A percentile compares a stretch with the other conserved stretches of the same genome.
These are phyloP conservation scores for Phortica okadai DNA, from an alignment of 2,888 invertebrate species.

Conservation along the genomic window DNA sequence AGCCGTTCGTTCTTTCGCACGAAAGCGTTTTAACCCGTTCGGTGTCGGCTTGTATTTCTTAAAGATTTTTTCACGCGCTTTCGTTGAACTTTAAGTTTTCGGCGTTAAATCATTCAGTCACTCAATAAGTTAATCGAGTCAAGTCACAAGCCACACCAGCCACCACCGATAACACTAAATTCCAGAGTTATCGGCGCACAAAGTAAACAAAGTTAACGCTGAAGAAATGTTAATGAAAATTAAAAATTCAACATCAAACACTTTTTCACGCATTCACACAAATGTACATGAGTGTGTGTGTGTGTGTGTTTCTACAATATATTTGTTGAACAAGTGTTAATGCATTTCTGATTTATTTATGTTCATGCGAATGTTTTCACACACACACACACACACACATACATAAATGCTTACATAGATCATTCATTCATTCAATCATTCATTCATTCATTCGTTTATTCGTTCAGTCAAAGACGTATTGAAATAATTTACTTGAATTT, in stretches of 20 bases:
- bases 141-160: no score
- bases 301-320: constrained; percentile 4
- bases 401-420: neutral
- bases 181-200: neutral
- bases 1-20: no score
- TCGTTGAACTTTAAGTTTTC: no score
- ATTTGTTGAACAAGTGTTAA: constrained; percentile 6
- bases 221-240: constrained; percentile 64
- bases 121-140: no score
- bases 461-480: neutral
- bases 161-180: no score
- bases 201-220: neutral
- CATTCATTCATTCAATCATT: neutral
- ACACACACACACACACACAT: neutral
- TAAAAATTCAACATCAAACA: constrained; percentile 70
- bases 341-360: constrained; percentile 12
- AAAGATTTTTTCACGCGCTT: no score
- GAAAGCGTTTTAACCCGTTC: no score
- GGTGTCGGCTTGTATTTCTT: no score
- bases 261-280: constrained; percentile 35
- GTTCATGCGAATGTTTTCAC: constrained; percentile 24
- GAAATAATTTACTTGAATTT: constrained; percentile 63
- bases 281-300: constrained; percentile 47
- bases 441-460: neutral
- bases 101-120: no score